Percentiles rank a stretch among this genome's conserved stretches.
Evolutionary conservation across 2,888 invertebrate genomes (phyloP).

Genomic region (Drosophila fungiperda): DNA sequence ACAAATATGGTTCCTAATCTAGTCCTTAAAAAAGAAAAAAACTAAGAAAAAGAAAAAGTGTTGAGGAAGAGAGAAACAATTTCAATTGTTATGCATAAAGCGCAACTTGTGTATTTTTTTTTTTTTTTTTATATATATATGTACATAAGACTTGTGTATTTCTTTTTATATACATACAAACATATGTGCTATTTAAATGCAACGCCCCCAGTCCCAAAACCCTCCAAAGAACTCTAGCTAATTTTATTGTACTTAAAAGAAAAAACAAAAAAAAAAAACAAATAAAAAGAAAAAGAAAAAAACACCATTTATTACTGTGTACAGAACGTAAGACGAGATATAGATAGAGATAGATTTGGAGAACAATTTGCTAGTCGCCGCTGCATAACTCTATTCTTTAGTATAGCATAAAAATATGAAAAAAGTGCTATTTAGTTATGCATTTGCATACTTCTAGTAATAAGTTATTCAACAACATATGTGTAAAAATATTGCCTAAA

Average conservation of each 20-base stretch:
- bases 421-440: slow-evolving; percentile 51
- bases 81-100: slow-evolving; percentile 61
- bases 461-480: slow-evolving; percentile 32
- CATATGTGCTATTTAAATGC: slow-evolving; percentile 15
- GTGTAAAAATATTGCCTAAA: slow-evolving; percentile 50
- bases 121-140: slow-evolving; percentile 36
- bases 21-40: slow-evolving; percentile 74
- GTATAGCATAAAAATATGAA: slow-evolving; percentile 44
- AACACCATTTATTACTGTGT: slow-evolving; percentile 40
- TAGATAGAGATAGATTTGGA: slow-evolving; percentile 22
- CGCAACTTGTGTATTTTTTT: slow-evolving; percentile 60
- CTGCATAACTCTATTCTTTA: slow-evolving; percentile 69
- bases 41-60: slow-evolving; percentile 28
- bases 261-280: slow-evolving; percentile 29
- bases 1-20: slow-evolving; percentile 85
- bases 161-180: slow-evolving; percentile 18
- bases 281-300: slow-evolving; percentile 30
- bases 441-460: slow-evolving; percentile 49
- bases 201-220: slow-evolving; percentile 36
- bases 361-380: slow-evolving; percentile 71
- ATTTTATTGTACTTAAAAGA: slow-evolving; percentile 71
- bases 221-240: slow-evolving; percentile 70
- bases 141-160: slow-evolving; percentile 9
- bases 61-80: slow-evolving; percentile 26
- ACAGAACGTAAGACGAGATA: slow-evolving; percentile 33